Evolutionary conservation across 2,888 invertebrate genomes (phyloP).

Genomic region (Scaeva pyrastri): DNA sequence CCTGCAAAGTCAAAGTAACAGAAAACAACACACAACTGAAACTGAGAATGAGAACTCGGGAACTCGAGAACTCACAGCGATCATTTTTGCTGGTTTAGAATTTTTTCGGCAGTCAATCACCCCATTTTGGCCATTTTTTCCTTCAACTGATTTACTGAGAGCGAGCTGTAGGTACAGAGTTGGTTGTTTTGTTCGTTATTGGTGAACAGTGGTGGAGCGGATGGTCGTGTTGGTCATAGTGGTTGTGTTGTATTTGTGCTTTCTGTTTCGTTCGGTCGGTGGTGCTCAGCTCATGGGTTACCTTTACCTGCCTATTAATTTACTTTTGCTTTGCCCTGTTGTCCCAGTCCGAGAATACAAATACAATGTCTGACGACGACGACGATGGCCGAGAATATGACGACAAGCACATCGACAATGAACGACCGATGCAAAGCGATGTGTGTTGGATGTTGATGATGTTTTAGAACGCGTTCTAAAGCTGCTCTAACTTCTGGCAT

Average conservation of each 20-base stretch:
- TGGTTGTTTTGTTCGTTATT: slow-evolving; percentile 9
- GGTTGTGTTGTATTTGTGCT: slow-evolving; percentile 20
- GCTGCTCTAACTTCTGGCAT: slow-evolving; percentile 11
- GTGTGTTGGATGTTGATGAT: slow-evolving; percentile 30
- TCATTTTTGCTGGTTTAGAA: slow-evolving; percentile 70
- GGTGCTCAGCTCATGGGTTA: slow-evolving; percentile 10
- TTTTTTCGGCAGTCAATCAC: slow-evolving; percentile 75
- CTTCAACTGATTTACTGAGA: neutral
- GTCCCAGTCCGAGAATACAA: slow-evolving; percentile 18
- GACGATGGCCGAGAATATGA: slow-evolving; percentile 27
- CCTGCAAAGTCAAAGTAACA: slow-evolving; percentile 5
- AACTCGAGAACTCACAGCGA: slow-evolving; percentile 14
- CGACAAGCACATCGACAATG: neutral
- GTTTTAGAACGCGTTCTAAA: slow-evolving; percentile 45
- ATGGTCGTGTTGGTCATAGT: no score
- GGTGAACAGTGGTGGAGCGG: neutral
- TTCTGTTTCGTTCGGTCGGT: slow-evolving; percentile 27
- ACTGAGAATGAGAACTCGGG: no score
- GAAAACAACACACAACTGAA: slow-evolving; percentile 14
- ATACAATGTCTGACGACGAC: slow-evolving; percentile 7
- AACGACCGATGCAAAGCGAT: neutral
- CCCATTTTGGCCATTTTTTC: slow-evolving; percentile 59
- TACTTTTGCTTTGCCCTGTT: slow-evolving; percentile 28
- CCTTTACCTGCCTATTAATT: slow-evolving; percentile 32
- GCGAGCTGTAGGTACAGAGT: slow-evolving; percentile 2